Base-by-base conservation (phyloP, 2,113 vertebrate species). In the Daphoenositta chrysoptera region DNA sequence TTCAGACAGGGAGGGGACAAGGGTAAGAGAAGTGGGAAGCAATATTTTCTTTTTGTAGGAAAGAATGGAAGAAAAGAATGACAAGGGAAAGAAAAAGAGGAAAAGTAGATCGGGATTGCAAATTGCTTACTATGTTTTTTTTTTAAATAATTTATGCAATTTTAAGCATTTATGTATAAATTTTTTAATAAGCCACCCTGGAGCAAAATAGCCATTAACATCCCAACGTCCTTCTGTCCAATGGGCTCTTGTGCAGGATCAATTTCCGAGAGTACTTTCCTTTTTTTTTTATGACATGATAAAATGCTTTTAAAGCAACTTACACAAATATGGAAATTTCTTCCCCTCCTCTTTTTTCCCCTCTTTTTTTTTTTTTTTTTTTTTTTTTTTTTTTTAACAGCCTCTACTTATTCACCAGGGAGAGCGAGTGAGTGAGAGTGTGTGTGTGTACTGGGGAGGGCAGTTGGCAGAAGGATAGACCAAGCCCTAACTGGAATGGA, bases 271-370 rank as follows among this genome's bases (percentile, higher is more conserved):
- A 98, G 98, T 98, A 98, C 98, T 98, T 97, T 97, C 97, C 97
- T 97, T 98, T 98, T 98, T 98, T 98, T 98, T 99, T 99, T 99
- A 99, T 99, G 99, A 99, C 99, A 99, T 99, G 99, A 99, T 99
- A 99, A 99, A 99, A 99, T 99, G 99, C 99, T 99, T 99, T 99
- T 99, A 99, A 99, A 99, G 99, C 99, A 99, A 99, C 99, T 99
- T 99, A 99, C 98, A 99, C 99, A 99, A 99, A 99, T 99, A 99
- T 99, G 99, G 99, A 99, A 98, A 99, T 98, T 99, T 98, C 98
- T 98, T 97, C 78, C 66, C 81, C 78, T 53, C 50, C 57, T 40
- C 15, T 71, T 50, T 35, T 96, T 64, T 65, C 22, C 28, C 40
- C 31, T 10, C 58, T n/a, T n/a, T n/a, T n/a, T n/a, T n/a, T n/a